Percentiles rank a stretch among this genome's conserved stretches.
Conservation (phyloP, 1,140 invertebrate genomes). For the Brachionus angularis region DNA sequence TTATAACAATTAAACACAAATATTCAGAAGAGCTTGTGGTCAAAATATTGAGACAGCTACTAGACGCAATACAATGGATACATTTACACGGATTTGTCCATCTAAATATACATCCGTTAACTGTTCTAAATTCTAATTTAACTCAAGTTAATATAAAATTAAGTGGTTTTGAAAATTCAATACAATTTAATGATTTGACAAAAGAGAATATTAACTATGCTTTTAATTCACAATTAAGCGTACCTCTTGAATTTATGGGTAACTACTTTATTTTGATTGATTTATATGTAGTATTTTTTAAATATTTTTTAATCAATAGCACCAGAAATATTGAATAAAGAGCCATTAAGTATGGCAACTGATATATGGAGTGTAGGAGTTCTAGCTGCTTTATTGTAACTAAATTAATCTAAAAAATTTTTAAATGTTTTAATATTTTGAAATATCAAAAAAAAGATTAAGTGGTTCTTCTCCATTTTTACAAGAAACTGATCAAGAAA, state of each 20-base stretch:
- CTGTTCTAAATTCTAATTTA: constrained; percentile 86
- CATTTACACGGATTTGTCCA: constrained; percentile 87
- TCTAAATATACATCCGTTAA: constrained; percentile 89
- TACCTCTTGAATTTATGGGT: constrained; percentile 56
- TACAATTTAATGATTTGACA: not conserved
- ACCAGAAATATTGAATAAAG: constrained; percentile 78
- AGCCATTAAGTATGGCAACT: constrained; percentile 76
- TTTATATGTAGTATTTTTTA: not conserved
- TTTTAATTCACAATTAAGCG: not conserved
- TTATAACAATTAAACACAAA: constrained; percentile 44
- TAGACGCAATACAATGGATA: constrained; percentile 82
- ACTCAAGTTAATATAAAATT: constrained; percentile 78
- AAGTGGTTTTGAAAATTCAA: constrained; percentile 69
- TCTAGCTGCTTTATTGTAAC: constrained; percentile 78
- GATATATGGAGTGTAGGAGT: constrained; percentile 95
- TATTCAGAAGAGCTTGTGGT: constrained; percentile 35
- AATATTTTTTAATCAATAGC: constrained; percentile 62
- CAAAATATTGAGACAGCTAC: constrained; percentile 60
- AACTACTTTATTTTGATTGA: constrained; percentile 42
- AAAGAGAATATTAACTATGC: not conserved
- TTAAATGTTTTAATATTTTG: constrained; percentile 23
- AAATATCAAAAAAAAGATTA: constrained; percentile 59
- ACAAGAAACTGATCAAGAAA: constrained; percentile 69
- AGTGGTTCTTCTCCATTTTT: constrained; percentile 88
- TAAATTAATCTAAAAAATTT: constrained; percentile 46